Evolutionary conservation across 2,888 invertebrate species (phyloP).

Genomic region (Darwinula stevensoni): DNA sequence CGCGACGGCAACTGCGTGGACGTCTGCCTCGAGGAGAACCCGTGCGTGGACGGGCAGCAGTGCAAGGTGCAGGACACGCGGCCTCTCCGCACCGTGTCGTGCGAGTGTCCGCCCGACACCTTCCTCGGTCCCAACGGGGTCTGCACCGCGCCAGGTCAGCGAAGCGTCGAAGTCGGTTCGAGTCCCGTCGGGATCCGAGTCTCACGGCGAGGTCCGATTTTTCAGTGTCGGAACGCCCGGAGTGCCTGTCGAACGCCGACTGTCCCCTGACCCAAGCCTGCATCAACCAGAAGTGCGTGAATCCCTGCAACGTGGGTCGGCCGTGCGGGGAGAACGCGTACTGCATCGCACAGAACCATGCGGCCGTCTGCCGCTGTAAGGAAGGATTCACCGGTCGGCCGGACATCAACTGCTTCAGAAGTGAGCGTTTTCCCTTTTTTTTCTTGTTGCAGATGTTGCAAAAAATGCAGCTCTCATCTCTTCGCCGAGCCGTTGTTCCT

Average conservation of each 20-base stretch:
- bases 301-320: conserved; percentile 31
- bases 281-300: conserved; percentile 48
- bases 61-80: conserved; percentile 46
- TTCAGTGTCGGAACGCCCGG: conserved; percentile 13
- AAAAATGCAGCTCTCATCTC: conserved; percentile 8
- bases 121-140: conserved; percentile 37
- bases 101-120: conserved; percentile 54
- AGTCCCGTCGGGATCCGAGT: conserved; percentile 39
- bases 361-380: conserved; percentile 55
- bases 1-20: conserved; percentile 29
- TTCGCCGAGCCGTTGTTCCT: no score
- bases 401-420: background rate
- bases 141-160: conserved; percentile 26
- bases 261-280: conserved; percentile 64
- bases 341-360: conserved; percentile 51
- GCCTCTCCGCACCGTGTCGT: conserved; percentile 53
- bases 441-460: background rate
- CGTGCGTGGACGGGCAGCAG: conserved; percentile 42
- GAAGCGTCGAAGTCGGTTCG: no score
- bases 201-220: conserved; percentile 16
- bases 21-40: conserved; percentile 29
- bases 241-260: conserved; percentile 45
- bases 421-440: background rate
- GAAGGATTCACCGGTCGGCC: conserved; percentile 56
- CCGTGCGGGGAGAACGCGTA: conserved; percentile 59